Conservation (phyloP, 2,888 invertebrate genomes). For the Euclidia mi region DNA sequence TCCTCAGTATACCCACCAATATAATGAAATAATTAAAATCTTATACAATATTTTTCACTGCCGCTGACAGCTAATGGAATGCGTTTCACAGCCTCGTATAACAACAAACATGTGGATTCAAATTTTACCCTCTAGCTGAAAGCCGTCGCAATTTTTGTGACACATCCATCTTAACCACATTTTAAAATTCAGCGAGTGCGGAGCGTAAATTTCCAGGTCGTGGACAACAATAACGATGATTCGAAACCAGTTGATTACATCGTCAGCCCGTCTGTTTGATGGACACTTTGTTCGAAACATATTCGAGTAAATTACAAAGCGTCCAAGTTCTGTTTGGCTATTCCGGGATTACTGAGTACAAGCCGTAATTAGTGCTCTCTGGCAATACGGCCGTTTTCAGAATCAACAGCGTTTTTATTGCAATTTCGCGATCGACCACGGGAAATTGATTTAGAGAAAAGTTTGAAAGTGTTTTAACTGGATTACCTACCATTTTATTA, state of each 20-base stretch:
- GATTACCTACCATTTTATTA: no score
- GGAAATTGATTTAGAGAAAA: no score
- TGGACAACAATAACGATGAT: constrained; percentile 1
- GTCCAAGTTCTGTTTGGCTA: constrained; percentile 34
- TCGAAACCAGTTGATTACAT: constrained; percentile 11
- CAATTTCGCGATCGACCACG: neutral
- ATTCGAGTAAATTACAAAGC: constrained; percentile 29
- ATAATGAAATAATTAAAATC: no score
- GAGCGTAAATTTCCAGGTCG: neutral
- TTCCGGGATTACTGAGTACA: constrained; percentile 21
- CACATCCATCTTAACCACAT: neutral
- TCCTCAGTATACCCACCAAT: no score
- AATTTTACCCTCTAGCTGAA: no score
- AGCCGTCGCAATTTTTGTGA: no score
- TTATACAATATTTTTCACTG: no score
- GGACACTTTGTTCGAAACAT: constrained; percentile 24
- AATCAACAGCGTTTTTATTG: neutral
- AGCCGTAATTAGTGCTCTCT: constrained; percentile 26
- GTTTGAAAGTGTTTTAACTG: no score
- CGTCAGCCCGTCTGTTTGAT: constrained; percentile 17
- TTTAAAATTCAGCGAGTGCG: constrained; percentile 1
- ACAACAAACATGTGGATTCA: no score
- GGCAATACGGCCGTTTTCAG: neutral
- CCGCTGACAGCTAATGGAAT: no score
- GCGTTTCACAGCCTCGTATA: no score